phyloP scores from a whole-genome alignment of 2,113 vertebrate genomes.

The Urocolius indicus region DNA sequence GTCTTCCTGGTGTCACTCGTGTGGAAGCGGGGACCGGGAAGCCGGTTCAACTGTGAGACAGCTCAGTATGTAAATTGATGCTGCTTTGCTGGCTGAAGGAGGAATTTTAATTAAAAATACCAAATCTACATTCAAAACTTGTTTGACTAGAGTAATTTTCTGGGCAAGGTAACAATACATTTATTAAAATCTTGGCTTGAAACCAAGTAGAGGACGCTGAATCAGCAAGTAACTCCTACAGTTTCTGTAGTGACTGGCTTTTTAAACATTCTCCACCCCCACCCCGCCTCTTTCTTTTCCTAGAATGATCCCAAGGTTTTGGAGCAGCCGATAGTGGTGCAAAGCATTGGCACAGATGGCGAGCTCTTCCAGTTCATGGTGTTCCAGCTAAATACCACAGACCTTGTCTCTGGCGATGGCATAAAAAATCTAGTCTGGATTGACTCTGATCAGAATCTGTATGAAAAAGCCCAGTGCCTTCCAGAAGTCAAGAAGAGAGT shows the following conservation, averaged over 20 bases:
- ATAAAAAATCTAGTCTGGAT: slow-evolving; percentile 90
- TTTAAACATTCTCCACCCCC: neutral
- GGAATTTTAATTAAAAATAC: slow-evolving; percentile 66
- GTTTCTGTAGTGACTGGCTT: slow-evolving; percentile 11
- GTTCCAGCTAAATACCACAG: slow-evolving; percentile 91
- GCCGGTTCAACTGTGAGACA: neutral
- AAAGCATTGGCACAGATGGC: slow-evolving; percentile 86
- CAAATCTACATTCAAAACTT: slow-evolving; percentile 66
- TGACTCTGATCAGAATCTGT: slow-evolving; percentile 82
- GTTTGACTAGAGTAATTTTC: slow-evolving; percentile 69
- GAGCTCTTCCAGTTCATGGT: slow-evolving; percentile 86
- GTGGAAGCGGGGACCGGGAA: neutral
- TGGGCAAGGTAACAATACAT: slow-evolving; percentile 66
- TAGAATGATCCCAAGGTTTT: slow-evolving; percentile 80
- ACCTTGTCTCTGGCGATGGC: slow-evolving; percentile 78
- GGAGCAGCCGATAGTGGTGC: slow-evolving; percentile 85
- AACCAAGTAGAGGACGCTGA: slow-evolving; percentile 37
- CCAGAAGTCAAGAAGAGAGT: slow-evolving; percentile 85
- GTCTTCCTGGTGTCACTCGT: neutral
- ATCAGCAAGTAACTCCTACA: slow-evolving; percentile 28
- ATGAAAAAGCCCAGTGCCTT: slow-evolving; percentile 80
- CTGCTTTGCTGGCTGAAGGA: slow-evolving; percentile 31
- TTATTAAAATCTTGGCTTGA: slow-evolving; percentile 57
- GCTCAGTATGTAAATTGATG: slow-evolving; percentile 43
- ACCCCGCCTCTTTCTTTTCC: neutral